Conservation (phyloP, 2,113 vertebrate species). For the Ctenodactylus gundi region DNA sequence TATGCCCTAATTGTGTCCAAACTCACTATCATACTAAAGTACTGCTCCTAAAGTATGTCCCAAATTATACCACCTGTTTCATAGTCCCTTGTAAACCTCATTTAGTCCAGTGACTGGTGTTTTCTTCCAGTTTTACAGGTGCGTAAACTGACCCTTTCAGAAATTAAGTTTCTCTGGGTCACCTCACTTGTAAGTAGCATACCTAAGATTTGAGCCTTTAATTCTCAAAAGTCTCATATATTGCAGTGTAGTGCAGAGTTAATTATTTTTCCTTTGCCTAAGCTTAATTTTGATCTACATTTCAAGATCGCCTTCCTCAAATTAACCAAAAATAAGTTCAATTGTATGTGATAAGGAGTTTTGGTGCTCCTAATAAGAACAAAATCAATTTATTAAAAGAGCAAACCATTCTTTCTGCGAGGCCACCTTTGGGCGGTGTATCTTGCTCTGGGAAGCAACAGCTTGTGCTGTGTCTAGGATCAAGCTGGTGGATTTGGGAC, state of each 20-base stretch:
- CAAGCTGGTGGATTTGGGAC: slow-evolving; percentile 32
- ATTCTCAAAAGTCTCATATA: not conserved
- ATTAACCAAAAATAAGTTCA: slow-evolving; percentile 20
- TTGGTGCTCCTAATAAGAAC: not conserved
- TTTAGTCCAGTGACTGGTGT: not conserved
- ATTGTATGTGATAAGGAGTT: not conserved
- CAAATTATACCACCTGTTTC: not conserved
- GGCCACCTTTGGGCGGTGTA: not conserved
- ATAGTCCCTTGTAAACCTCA: not conserved
- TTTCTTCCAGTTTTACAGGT: not conserved
- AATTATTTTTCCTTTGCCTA: not conserved
- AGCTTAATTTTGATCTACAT: not conserved
- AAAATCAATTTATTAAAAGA: not conserved
- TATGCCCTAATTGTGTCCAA: not conserved
- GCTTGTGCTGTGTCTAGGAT: slow-evolving; percentile 38
- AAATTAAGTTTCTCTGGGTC: not conserved
- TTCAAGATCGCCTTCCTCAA: not conserved
- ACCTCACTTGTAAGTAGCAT: not conserved
- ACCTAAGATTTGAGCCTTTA: not conserved
- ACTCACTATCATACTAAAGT: not conserved
- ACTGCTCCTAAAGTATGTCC: not conserved
- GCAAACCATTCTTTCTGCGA: slow-evolving; percentile 43
- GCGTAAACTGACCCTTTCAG: not conserved
- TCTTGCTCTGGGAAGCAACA: slow-evolving; percentile 25
- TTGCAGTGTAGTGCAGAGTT: not conserved